phyloP scores from a whole-genome alignment of 2,888 invertebrate genomes.

The Euspilapteryx auroguttella region DNA sequence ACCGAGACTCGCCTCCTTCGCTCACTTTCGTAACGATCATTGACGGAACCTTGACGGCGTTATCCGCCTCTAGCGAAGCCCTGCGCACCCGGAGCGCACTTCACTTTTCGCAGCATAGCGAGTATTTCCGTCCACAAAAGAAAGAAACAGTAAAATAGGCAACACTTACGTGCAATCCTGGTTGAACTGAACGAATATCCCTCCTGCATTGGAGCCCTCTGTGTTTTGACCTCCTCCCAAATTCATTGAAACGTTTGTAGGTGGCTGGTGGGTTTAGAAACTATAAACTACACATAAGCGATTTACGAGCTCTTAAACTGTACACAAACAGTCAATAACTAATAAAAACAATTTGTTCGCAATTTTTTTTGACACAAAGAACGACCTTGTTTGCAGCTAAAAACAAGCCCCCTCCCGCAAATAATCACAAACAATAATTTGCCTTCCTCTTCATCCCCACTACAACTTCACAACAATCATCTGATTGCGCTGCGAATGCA shows the following conservation, averaged over 20 bases:
- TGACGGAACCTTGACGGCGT: too few relatives aligned
- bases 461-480: constrained; percentile 9
- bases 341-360: constrained; percentile 40
- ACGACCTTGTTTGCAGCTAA: constrained; percentile 65
- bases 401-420: constrained; percentile 53
- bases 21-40: too few relatives aligned
- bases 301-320: too few relatives aligned
- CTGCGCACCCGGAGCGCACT: too few relatives aligned
- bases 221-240: constrained; percentile 72
- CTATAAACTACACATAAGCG: constrained; percentile 27
- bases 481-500: constrained; percentile 9
- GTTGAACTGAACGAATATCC: constrained; percentile 95
- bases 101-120: too few relatives aligned
- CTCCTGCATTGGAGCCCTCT: constrained; percentile 78
- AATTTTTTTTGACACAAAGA: constrained; percentile 64
- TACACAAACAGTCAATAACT: constrained; percentile 40
- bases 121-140: too few relatives aligned
- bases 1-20: too few relatives aligned
- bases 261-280: constrained; percentile 28
- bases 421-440: constrained; percentile 12
- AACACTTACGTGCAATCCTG: constrained; percentile 98
- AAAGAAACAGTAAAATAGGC: too few relatives aligned
- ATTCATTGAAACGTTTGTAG: constrained; percentile 76
- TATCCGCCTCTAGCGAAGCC: too few relatives aligned
- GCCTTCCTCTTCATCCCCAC: too few relatives aligned